These are phyloP conservation scores for Alligator sinensis DNA, from an alignment of 2,113 vertebrate species.

Conservation along the genomic window DNA sequence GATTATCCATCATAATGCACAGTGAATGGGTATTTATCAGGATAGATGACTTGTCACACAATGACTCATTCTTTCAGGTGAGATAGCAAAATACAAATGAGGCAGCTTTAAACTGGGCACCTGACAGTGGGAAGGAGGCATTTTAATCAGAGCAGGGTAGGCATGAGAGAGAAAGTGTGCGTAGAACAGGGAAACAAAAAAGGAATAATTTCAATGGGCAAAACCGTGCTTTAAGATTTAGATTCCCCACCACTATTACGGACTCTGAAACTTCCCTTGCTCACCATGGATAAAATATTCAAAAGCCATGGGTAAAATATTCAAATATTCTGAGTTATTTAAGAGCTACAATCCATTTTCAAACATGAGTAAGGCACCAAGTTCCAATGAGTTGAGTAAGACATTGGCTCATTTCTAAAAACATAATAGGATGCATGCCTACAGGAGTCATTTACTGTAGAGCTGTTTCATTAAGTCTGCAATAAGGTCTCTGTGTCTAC, in stretches of 20 bases:
- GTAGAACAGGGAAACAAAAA: neutral
- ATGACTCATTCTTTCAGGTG: neutral
- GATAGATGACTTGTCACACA: neutral
- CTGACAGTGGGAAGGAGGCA: neutral
- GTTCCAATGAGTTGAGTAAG: neutral
- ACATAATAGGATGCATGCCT: too few relatives aligned
- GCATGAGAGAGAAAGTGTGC: neutral
- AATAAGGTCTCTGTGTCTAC: too few relatives aligned
- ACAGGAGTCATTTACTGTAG: too few relatives aligned
- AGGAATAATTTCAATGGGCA: neutral
- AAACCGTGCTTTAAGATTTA: neutral
- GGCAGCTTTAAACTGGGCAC: neutral
- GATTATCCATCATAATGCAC: neutral
- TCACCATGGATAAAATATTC: neutral
- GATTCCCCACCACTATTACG: neutral
- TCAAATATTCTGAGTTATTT: neutral
- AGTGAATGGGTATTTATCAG: slow-evolving; percentile 32
- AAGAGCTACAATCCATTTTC: neutral
- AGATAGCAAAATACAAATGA: neutral
- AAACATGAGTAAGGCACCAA: neutral
- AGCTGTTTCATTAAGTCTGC: too few relatives aligned
- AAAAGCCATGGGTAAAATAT: neutral
- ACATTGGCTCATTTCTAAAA: neutral
- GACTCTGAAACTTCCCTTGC: neutral
- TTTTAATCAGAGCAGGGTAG: neutral